Evolutionary conservation across 2,113 vertebrate genomes (phyloP).

Genomic region (Kryptolebias marmoratus): DNA sequence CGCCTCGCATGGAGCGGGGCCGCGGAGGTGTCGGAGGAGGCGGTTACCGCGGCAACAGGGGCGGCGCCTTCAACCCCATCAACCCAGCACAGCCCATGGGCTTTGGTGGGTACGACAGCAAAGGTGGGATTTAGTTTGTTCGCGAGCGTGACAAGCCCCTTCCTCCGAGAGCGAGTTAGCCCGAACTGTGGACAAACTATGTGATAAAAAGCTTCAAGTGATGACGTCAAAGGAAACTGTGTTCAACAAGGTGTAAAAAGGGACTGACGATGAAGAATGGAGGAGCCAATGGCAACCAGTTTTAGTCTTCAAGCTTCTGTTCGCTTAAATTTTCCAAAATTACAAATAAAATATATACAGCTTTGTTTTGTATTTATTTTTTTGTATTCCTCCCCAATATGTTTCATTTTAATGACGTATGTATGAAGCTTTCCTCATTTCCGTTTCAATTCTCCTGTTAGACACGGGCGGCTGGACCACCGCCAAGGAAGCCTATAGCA

Average conservation of each 20-base stretch:
- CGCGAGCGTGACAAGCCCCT: too few relatives aligned
- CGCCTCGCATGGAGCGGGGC: slow-evolving; percentile 81
- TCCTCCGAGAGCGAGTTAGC: too few relatives aligned
- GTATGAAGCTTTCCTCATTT: background rate
- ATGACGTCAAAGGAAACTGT: too few relatives aligned
- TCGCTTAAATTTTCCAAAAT: too few relatives aligned
- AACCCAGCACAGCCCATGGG: slow-evolving; percentile 74
- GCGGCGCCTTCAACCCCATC: slow-evolving; percentile 74
- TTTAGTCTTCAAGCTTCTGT: too few relatives aligned
- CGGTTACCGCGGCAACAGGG: slow-evolving; percentile 75
- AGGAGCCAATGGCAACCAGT: too few relatives aligned
- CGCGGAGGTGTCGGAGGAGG: slow-evolving; percentile 74
- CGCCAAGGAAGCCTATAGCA: slow-evolving; percentile 89
- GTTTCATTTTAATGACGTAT: background rate
- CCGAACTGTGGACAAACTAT: too few relatives aligned
- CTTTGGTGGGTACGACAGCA: slow-evolving; percentile 79
- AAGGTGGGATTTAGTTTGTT: slow-evolving; percentile 68
- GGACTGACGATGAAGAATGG: too few relatives aligned
- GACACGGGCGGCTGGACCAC: slow-evolving; percentile 87
- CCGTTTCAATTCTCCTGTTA: slow-evolving; percentile 10
- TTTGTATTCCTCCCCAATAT: background rate
- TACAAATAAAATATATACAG: too few relatives aligned
- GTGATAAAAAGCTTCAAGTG: too few relatives aligned
- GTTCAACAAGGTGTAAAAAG: too few relatives aligned
- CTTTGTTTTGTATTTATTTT: too few relatives aligned